Base-by-base conservation (phyloP, 2,888 invertebrate genomes). In the Hydroisotoma schaefferi region DNA sequence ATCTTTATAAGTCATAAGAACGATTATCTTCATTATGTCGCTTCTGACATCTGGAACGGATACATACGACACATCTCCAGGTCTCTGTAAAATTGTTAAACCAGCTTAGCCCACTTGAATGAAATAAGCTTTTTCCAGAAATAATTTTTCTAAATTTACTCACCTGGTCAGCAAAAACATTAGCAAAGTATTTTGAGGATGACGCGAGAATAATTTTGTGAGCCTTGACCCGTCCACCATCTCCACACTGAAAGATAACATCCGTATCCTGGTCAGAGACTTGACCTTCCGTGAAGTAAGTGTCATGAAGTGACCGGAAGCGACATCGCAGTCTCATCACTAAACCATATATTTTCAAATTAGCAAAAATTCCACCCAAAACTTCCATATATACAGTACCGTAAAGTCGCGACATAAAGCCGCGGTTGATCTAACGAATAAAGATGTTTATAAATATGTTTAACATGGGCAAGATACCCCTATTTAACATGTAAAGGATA, bases 131-230 rank as follows among this genome's bases (percentile, higher is more conserved):
- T 6, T 33, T 33, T 33, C 15, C 8, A 33, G 33, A 33, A 10
- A 33, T 15, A 15, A 33, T 6, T 10, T 15, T 6, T 33, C 15
- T 33, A 10, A 15, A 33, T 43, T 12, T 33, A 53, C 40, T 28
- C 64, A 72, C 72, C 68, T 72, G 72, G 55, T 66, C 72, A 22
- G 49, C 54, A 55, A 72, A 69, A 8, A 70, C 29, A 12, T 63
- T 59, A 1, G 57, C 55, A 40, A 70, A 72, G 26, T 70, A 69
- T 38, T 63, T 67, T 8, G 69, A 69, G 4, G 64, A 57, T n/a
- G 67, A 58, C 1, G 66, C 62, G 55, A 72, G 47, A 12, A 72
- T 69, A 10, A 72, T 58, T 60, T 67, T 68, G 53, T 72, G 72
- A 15, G 60, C 70, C 10, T 47, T 38, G 22, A 69, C 55, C 20